Conservation (phyloP, 1,140 invertebrate genomes). For the Pseudomyrmex flavicornis region DNA sequence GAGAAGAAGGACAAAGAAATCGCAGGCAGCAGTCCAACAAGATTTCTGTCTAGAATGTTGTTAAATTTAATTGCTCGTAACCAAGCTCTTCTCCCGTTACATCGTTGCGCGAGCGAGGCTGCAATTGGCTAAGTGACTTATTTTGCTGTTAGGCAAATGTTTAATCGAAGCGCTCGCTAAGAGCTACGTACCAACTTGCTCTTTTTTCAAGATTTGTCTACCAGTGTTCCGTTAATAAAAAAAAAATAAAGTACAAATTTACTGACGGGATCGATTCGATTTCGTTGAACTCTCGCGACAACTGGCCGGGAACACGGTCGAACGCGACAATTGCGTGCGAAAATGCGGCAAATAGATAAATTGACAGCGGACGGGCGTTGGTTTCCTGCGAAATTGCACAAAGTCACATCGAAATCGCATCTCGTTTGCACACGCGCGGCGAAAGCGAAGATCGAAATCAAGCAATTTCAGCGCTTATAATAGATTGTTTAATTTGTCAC, state of each 20-base stretch:
- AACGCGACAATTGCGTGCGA: slow-evolving; percentile 55
- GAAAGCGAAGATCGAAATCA: slow-evolving; percentile 11
- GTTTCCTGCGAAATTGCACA: slow-evolving; percentile 56
- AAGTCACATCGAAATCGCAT: background rate
- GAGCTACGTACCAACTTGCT: background rate
- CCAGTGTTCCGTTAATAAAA: too few relatives aligned
- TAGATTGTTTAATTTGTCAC: background rate
- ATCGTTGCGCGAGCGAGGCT: background rate
- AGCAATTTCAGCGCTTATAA: background rate
- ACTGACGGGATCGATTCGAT: background rate
- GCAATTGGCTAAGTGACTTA: slow-evolving; percentile 36
- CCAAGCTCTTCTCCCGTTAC: background rate
- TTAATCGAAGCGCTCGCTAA: background rate
- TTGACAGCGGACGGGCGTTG: slow-evolving; percentile 54
- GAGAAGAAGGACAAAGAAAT: too few relatives aligned
- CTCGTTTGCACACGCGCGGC: background rate
- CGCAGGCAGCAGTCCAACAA: background rate
- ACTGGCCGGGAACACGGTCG: too few relatives aligned
- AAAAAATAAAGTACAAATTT: background rate
- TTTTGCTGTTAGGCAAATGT: slow-evolving; percentile 15
- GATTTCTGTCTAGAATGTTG: slow-evolving; percentile 1
- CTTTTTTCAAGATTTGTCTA: background rate
- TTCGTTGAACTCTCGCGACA: too few relatives aligned
- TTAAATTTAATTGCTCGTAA: slow-evolving; percentile 31
- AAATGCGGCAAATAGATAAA: slow-evolving; percentile 37